A percentile compares a stretch with the other conserved stretches of the same genome.
Evolutionary conservation across 92 coral and sea anemone species (phyloP).

Genomic region (Muricea muricata): DNA sequence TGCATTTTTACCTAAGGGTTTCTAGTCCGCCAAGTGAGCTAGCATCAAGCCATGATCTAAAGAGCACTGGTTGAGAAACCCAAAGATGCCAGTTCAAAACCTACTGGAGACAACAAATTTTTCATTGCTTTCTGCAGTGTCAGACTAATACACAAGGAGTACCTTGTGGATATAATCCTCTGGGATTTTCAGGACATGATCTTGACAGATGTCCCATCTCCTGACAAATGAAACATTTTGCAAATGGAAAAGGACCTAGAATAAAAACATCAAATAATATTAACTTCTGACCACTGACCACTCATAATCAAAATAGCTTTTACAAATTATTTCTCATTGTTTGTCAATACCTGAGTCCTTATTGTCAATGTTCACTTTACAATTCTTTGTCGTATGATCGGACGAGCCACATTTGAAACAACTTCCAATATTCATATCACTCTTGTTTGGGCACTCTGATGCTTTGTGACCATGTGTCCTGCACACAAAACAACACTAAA

Average conservation of each 20-base stretch:
- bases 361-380: constrained; percentile 43
- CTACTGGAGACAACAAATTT: no score
- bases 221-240: constrained; percentile 96
- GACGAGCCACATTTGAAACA: constrained; percentile 93
- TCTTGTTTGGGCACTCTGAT: constrained; percentile 76
- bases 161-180: constrained; percentile 98
- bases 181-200: constrained; percentile 94
- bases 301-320: no score
- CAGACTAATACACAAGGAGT: no score
- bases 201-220: constrained; percentile 90
- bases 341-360: neutral
- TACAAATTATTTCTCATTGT: no score
- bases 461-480: constrained; percentile 86
- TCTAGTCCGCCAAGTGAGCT: no score
- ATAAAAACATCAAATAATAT: neutral
- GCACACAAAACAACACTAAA: constrained; percentile 85
- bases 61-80: no score
- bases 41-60: no score
- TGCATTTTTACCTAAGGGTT: no score
- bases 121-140: no score
- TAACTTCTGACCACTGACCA: no score
- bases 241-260: constrained; percentile 79
- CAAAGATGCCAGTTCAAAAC: no score
- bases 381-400: constrained; percentile 84
- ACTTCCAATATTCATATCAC: constrained; percentile 62